Evolutionary conservation across 2,113 vertebrate genomes (phyloP).

Genomic region (Ctenomys sociabilis): DNA sequence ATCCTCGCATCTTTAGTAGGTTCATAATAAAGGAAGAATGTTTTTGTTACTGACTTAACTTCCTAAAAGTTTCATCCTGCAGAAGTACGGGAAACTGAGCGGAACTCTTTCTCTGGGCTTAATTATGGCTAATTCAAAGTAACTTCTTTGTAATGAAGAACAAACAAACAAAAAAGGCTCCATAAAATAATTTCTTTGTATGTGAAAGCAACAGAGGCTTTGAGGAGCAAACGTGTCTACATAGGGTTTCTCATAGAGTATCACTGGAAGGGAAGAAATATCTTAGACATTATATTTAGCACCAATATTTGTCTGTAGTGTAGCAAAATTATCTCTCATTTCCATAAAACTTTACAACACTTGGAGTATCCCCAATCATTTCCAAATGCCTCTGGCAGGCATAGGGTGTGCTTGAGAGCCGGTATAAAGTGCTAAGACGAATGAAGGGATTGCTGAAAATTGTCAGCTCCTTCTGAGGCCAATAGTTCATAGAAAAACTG

Average conservation of each 20-base stretch:
- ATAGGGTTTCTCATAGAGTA: neutral
- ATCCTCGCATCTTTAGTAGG: neutral
- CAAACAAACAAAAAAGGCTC: too few species aligned
- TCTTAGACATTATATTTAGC: neutral
- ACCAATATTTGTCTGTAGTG: neutral
- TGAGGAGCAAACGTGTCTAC: neutral
- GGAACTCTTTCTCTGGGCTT: neutral
- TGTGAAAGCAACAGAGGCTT: neutral
- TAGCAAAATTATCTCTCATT: neutral
- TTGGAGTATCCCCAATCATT: neutral
- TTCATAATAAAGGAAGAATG: neutral
- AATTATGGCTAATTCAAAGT: slow-evolving; percentile 21
- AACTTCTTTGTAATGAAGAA: neutral
- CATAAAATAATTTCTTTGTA: neutral
- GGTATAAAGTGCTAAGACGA: neutral
- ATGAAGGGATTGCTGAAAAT: neutral
- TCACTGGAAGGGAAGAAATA: neutral
- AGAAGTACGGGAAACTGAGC: neutral
- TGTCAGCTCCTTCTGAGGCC: neutral
- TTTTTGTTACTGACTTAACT: neutral
- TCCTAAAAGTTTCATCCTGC: neutral
- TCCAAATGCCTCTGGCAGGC: neutral
- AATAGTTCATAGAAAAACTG: neutral
- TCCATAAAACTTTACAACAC: neutral
- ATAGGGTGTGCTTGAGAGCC: neutral